Base-by-base conservation (phyloP, 2,113 vertebrate genomes). In the Oreochromis aureus region DNA sequence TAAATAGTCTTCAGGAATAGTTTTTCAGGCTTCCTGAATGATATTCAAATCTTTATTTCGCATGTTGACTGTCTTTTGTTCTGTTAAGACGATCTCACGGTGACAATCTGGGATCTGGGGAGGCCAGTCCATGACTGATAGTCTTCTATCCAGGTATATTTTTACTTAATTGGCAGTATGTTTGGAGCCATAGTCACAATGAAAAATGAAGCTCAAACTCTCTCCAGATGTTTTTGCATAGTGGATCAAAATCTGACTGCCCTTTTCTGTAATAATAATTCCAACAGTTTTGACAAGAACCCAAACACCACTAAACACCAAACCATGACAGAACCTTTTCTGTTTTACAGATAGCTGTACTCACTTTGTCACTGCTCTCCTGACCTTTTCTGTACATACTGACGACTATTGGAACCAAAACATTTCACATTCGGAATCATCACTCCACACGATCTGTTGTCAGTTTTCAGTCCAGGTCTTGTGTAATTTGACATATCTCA, bases 21-120 rank as follows among this genome's bases (percentile, higher is more conserved):
- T 73, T 73, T 24, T 73, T 44, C 0, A 1, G 22, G 1, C 2
- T 27, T 73, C 13, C 22, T 2, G 8, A 73, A 73, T 16, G 22
- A 73, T 73, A 46, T 73, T 46, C 39, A 73, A 73, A 73, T 22
- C 8, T 46, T 3, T 27, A 27, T 44, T 1, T 73, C 6, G 2
- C 39, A 44, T 18, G 13, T 73, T 16, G 39, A 10, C 13, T 73
- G 22, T 10, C 66, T 73, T 46, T 16, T 46, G 22, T 73, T 73
- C n/a, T 44, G 39, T 73, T 22, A 73, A 46, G 69, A 27, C 10
- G 1, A 73, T 18, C 22, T 22, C 39, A 73, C 3, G 1, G 39
- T 46, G 22, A 3, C 46, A 24, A 44, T 73, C 66, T 10, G 22
- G 69, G 22, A 16, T 73, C 12, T 73, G 39, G 39, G 39, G 66